Base-by-base conservation (phyloP, 2,797 vertebrate species). In the Cephalopachus bancanus region DNA sequence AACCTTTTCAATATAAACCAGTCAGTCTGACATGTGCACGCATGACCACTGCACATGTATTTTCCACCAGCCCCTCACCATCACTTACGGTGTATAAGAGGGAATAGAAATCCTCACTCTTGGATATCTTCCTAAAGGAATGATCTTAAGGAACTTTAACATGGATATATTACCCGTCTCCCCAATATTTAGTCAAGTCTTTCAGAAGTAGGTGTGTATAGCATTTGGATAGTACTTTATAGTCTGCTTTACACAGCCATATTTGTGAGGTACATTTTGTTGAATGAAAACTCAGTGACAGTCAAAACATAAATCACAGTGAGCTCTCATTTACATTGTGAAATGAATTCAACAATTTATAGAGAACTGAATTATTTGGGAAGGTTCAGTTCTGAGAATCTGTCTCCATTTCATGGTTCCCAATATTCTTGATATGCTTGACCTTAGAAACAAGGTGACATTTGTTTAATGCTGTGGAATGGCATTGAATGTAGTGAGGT, bases 41-140 rank as follows among this genome's bases (percentile, higher is more conserved):
- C 1, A 0, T 12, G 16, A 26, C 64, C 20, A 5, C 22, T 3
- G 0, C 22, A 2, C 17, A 0, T 59, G 0, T 60, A 1, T 24
- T 60, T n/a, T 28, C 67, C 12, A 33, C 90, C 8, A 33, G 10
- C n/a, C n/a, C n/a, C 59, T 44, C 91, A 65, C 6, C 9, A 12
- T 75, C 76, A 12, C 26, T 55, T 24, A 10, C 0, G 69, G 44
- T 51, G 15, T 22, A n/a, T 55, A 64, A 87, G 89, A 89, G 37
- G 59, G 33, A 69, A n/a, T 55, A 44, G 12, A 24, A 64, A 71
- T 8, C 7, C 33, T 28, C 11, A 10, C 51, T 49, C 44, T 53
- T 88, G 5, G 1, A 24, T 37, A 30, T 24, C 57, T 20, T 16
- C 28, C 10, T 74, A 51, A 33, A 72, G 57, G 33, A 88, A 55